Conservation (phyloP, 2,888 invertebrate species). For the Tenthredo livida region DNA sequence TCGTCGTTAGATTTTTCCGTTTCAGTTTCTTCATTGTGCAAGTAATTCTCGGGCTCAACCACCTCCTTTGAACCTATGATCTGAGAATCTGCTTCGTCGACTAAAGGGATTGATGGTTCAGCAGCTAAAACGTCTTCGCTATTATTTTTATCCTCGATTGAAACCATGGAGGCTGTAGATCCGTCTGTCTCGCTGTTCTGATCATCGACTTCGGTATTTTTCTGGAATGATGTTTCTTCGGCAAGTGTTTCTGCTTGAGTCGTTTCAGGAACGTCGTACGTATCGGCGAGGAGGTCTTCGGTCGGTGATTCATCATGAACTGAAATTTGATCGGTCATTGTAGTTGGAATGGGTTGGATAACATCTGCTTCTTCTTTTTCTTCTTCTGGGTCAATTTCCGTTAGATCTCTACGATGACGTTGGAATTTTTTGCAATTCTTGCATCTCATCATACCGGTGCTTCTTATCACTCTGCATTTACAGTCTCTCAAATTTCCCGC, state of each 20-base stretch:
- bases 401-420: not conserved
- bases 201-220: conserved; percentile 14
- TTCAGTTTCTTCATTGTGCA: not conserved
- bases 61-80: not conserved
- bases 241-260: not conserved
- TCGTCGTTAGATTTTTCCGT: conserved; percentile 21
- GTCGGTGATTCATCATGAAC: not conserved
- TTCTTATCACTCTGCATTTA: conserved; percentile 67
- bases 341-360: not conserved
- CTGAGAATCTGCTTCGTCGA: not conserved
- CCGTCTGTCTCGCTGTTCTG: not conserved
- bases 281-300: not conserved
- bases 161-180: not conserved
- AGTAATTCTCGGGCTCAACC: not conserved
- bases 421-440: not conserved
- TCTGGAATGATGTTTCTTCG: not conserved
- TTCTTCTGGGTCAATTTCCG: not conserved
- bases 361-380: not conserved
- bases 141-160: not conserved
- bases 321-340: not conserved
- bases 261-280: not conserved
- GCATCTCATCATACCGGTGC: conserved; percentile 11
- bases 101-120: not conserved
- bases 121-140: not conserved
- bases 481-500: conserved; percentile 67